Percentiles rank a stretch among this genome's conserved stretches.
These are phyloP conservation scores for Trichomalopsis sarcophagae DNA, from an alignment of 1,140 invertebrate genomes.

Conservation along the genomic window DNA sequence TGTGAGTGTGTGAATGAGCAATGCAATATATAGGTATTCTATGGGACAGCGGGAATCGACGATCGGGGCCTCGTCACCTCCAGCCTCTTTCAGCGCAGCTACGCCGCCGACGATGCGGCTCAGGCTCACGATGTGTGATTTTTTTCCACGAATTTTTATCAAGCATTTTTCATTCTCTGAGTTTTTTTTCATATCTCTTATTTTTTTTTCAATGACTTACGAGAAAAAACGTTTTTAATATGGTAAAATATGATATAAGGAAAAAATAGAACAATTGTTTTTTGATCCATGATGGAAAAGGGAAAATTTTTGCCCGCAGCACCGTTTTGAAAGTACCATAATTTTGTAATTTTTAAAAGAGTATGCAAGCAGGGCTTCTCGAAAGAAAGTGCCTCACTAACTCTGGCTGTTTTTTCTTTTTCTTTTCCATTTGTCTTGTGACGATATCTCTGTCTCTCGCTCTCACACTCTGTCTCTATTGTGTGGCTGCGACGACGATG, in stretches of 20 bases:
- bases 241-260: not conserved
- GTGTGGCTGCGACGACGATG: slow-evolving; percentile 55
- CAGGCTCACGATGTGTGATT: slow-evolving; percentile 40
- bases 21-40: slow-evolving; percentile 64
- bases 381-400: slow-evolving; percentile 72
- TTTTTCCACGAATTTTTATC: slow-evolving; percentile 38
- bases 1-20: not conserved
- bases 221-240: slow-evolving; percentile 47
- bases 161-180: not conserved
- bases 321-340: slow-evolving; percentile 5
- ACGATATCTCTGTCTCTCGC: slow-evolving; percentile 15
- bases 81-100: slow-evolving; percentile 56
- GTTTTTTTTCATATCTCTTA: not conserved
- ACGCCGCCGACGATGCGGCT: slow-evolving; percentile 49
- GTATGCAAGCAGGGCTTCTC: not conserved
- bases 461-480: slow-evolving; percentile 56
- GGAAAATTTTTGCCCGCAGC: not conserved
- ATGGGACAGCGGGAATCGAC: slow-evolving; percentile 58
- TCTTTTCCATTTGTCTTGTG: slow-evolving; percentile 78
- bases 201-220: slow-evolving; percentile 46
- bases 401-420: slow-evolving; percentile 78
- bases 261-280: not conserved
- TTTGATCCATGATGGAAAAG: not conserved
- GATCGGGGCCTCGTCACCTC: slow-evolving; percentile 59
- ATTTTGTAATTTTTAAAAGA: not conserved